A percentile compares a stretch with the other conserved stretches of the same genome.
Evolutionary conservation across 2,888 invertebrate species (phyloP).

Genomic region (Melinaea marsaeus): DNA sequence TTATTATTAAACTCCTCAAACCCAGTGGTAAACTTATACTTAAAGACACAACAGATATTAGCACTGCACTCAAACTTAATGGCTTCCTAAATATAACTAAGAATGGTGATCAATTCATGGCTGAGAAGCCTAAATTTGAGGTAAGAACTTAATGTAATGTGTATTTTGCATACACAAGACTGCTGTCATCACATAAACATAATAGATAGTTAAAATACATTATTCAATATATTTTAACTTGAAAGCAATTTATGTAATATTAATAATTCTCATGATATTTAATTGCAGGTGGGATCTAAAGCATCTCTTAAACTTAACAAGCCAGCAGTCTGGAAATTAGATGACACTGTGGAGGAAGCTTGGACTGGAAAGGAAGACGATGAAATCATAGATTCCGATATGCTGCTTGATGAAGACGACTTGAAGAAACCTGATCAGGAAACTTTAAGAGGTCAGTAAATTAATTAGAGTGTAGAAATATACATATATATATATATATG

Average conservation of each 20-base stretch:
- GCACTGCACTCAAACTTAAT: slow-evolving; percentile 78
- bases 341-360: slow-evolving; percentile 79
- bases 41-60: slow-evolving; percentile 64
- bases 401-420: slow-evolving; percentile 93
- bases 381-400: slow-evolving; percentile 90
- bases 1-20: slow-evolving; percentile 79
- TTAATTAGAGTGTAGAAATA: no score
- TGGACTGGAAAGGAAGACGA: slow-evolving; percentile 80
- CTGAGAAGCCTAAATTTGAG: slow-evolving; percentile 85
- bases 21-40: slow-evolving; percentile 79
- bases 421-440: slow-evolving; percentile 90
- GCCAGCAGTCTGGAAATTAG: slow-evolving; percentile 84
- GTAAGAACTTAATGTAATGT: slow-evolving; percentile 44
- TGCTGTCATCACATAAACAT: no score
- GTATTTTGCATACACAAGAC: no score
- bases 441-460: slow-evolving; percentile 84
- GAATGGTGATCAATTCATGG: slow-evolving; percentile 53
- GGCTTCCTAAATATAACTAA: slow-evolving; percentile 78
- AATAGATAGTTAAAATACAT: no score
- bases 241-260: no score
- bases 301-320: slow-evolving; percentile 58
- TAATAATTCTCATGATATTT: not conserved
- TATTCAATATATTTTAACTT: no score
- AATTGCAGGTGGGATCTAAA: slow-evolving; percentile 67
- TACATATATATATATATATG: no score